phyloP scores from a whole-genome alignment of 2,797 vertebrate genomes.

The Ctenochaetus hawaiiensis region DNA sequence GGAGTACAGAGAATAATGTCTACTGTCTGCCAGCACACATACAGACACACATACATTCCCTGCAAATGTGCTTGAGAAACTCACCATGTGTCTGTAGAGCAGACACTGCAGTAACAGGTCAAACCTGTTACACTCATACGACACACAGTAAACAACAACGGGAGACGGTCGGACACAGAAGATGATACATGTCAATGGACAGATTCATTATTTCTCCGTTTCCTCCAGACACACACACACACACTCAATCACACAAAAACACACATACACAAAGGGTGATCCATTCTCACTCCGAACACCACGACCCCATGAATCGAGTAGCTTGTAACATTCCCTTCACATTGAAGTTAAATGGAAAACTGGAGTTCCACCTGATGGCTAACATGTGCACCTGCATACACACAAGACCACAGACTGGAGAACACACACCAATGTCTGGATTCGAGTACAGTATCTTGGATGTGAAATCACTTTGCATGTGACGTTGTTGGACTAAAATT shows the following conservation, averaged over 20 bases:
- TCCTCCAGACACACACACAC: constrained; percentile 41
- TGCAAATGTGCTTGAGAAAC: constrained; percentile 60
- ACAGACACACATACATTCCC: constrained; percentile 60
- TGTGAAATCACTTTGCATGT: constrained; percentile 74
- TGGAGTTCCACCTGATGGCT: constrained; percentile 66
- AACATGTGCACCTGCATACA: constrained; percentile 68
- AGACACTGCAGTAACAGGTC: constrained; percentile 54
- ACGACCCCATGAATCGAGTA: constrained; percentile 67
- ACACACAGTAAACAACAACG: constrained; percentile 49
- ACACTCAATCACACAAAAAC: not conserved
- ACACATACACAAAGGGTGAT: constrained; percentile 34
- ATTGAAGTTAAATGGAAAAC: constrained; percentile 77
- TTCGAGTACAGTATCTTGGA: constrained; percentile 83
- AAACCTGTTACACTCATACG: constrained; percentile 47
- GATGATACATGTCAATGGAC: constrained; percentile 69
- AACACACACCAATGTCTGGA: constrained; percentile 66
- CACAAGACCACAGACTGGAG: constrained; percentile 56
- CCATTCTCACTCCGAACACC: constrained; percentile 43
- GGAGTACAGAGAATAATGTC: constrained; percentile 68
- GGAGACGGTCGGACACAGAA: constrained; percentile 71
- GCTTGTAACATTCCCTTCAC: constrained; percentile 83
- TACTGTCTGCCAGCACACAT: constrained; percentile 53
- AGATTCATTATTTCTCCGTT: constrained; percentile 51
- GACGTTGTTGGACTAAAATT: constrained; percentile 68
- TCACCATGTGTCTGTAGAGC: constrained; percentile 49